Conservation (phyloP, 2,797 vertebrate genomes). For the Falco berigora region DNA sequence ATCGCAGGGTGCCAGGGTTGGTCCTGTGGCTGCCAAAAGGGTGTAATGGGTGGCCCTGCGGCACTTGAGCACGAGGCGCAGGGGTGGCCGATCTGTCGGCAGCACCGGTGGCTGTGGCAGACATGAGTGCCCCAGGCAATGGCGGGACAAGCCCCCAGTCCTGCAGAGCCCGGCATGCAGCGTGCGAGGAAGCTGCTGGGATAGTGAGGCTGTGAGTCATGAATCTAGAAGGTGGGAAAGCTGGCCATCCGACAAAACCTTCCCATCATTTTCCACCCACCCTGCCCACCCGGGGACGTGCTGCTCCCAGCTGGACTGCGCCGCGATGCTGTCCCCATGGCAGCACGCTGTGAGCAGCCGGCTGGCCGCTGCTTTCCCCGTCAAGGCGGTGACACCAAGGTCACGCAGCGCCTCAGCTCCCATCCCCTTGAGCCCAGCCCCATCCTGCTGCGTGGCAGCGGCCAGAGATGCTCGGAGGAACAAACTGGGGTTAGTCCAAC, state of each 20-base stretch:
- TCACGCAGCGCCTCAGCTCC: not conserved
- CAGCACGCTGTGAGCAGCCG: not conserved
- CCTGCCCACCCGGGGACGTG: not conserved
- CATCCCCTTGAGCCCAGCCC: not conserved
- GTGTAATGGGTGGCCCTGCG: not conserved
- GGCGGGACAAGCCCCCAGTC: accelerated
- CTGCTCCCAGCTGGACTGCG: not conserved
- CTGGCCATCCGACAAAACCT: not conserved
- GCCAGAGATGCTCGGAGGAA: not conserved
- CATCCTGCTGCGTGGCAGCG: not conserved
- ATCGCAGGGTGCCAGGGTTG: accelerated
- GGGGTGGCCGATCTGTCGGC: accelerated
- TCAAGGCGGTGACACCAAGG: accelerated
- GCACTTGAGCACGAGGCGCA: accelerated
- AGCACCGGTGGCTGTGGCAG: accelerated
- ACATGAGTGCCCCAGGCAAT: accelerated
- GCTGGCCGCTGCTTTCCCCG: not conserved
- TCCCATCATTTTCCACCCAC: not conserved
- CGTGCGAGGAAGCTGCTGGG: not conserved
- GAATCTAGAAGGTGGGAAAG: slow-evolving; percentile 2
- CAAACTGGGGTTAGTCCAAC: accelerated
- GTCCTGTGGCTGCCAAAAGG: accelerated
- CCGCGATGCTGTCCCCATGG: not conserved
- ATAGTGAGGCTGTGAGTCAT: not conserved
- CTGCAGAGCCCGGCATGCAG: accelerated